These are phyloP conservation scores for Ormyrus labotus DNA, from an alignment of 2,888 invertebrate species.

Conservation along the genomic window DNA sequence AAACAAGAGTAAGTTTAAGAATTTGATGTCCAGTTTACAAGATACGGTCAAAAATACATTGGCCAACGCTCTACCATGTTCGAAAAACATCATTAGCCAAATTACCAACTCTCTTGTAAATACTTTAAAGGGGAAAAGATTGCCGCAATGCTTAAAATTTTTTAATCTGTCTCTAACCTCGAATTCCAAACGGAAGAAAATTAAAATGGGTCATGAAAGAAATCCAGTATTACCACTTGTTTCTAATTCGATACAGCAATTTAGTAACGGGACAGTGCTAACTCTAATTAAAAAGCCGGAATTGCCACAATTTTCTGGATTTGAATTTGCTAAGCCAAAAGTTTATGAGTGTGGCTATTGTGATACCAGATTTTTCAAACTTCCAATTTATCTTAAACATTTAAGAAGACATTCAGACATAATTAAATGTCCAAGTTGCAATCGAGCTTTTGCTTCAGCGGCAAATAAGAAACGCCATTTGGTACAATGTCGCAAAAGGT, in stretches of 20 bases:
- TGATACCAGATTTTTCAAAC: slow-evolving; percentile 52
- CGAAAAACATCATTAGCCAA: slow-evolving; percentile 22
- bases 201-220: not conserved
- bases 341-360: slow-evolving; percentile 57
- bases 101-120: slow-evolving; percentile 28
- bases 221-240: not conserved
- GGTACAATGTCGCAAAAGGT: slow-evolving; percentile 37
- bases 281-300: slow-evolving; percentile 41
- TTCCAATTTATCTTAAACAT: slow-evolving; percentile 52
- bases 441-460: slow-evolving; percentile 31
- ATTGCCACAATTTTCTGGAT: slow-evolving; percentile 6
- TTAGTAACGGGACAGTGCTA: slow-evolving; percentile 1
- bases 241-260: not conserved
- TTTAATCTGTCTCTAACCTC: slow-evolving; percentile 31
- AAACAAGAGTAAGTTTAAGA: slow-evolving; percentile 21
- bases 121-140: slow-evolving; percentile 32
- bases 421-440: slow-evolving; percentile 50
- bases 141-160: slow-evolving; percentile 16
- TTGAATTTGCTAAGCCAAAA: slow-evolving; percentile 48
- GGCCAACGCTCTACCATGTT: slow-evolving; percentile 14
- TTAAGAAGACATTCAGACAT: slow-evolving; percentile 50
- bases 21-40: slow-evolving; percentile 21
- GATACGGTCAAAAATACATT: slow-evolving; percentile 21
- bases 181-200: slow-evolving; percentile 30
- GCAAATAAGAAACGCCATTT: slow-evolving; percentile 50